Conservation (phyloP, 2,888 invertebrate genomes). For the Dilophus febrilis region DNA sequence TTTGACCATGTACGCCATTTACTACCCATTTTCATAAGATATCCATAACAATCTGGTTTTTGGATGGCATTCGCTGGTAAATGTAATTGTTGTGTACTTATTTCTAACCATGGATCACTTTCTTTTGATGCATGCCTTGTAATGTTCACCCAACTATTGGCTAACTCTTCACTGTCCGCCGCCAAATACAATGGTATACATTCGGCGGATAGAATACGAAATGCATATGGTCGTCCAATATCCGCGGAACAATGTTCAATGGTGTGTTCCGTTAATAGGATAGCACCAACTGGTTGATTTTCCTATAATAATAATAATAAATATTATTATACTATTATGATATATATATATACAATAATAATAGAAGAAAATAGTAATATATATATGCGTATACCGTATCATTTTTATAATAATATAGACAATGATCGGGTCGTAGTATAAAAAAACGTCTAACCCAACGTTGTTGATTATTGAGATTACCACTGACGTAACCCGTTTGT, state of each 20-base stretch:
- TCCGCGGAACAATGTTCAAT: slow-evolving; percentile 36
- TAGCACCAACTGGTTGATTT: slow-evolving; percentile 74
- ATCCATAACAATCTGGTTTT: slow-evolving; percentile 85
- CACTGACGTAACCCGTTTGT: slow-evolving; percentile 41
- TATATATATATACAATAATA: neutral
- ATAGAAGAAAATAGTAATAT: neutral
- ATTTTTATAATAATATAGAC: slow-evolving; percentile 87
- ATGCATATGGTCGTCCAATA: slow-evolving; percentile 46
- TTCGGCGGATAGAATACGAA: slow-evolving; percentile 51
- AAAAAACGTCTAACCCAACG: slow-evolving; percentile 87
- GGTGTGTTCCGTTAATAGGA: slow-evolving; percentile 70
- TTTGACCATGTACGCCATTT: slow-evolving; percentile 82
- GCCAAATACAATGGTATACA: slow-evolving; percentile 61
- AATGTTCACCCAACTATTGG: slow-evolving; percentile 59
- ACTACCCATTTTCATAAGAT: slow-evolving; percentile 69
- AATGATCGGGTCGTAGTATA: slow-evolving; percentile 77
- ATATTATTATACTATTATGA: neutral
- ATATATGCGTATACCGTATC: slow-evolving; percentile 50
- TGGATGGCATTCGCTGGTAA: slow-evolving; percentile 63
- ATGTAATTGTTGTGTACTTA: slow-evolving; percentile 62
- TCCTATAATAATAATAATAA: slow-evolving; percentile 36
- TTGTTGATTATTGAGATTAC: slow-evolving; percentile 30
- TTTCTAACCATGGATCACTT: slow-evolving; percentile 52
- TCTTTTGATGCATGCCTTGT: slow-evolving; percentile 62
- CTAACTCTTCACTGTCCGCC: slow-evolving; percentile 55